Evolutionary conservation across 2,797 vertebrate genomes (phyloP).

Genomic region (Characodon lateralis): DNA sequence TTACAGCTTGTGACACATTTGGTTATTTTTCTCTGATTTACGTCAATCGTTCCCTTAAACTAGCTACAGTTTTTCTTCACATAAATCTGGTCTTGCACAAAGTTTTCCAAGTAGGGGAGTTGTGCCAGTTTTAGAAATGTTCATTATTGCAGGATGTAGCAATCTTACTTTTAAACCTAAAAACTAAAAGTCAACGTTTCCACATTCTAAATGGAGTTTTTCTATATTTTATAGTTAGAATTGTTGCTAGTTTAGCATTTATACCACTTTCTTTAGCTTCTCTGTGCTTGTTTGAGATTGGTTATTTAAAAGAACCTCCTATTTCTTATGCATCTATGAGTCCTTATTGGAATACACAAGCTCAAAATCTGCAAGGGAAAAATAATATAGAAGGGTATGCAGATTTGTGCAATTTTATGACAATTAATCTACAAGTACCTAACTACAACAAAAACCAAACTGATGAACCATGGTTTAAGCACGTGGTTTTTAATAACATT

Average conservation of each 20-base stretch:
- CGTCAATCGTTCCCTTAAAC: slow-evolving; percentile 10
- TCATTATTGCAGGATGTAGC: not conserved
- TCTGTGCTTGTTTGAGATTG: not conserved
- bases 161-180: not conserved
- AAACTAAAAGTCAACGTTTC: not conserved
- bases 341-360: not conserved
- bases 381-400: not conserved
- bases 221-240: not conserved
- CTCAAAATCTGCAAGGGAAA: not conserved
- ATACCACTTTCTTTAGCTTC: not conserved
- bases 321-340: not conserved
- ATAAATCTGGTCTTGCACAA: not conserved
- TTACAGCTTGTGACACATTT: slow-evolving; percentile 38
- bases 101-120: not conserved
- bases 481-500: not conserved
- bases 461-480: not conserved
- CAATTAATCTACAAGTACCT: not conserved
- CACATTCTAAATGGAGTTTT: not conserved
- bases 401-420: not conserved
- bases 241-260: not conserved
- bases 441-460: not conserved
- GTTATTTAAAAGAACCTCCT: not conserved
- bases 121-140: not conserved
- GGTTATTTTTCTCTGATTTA: slow-evolving; percentile 18
- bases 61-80: not conserved